Conservation (phyloP, 2,888 invertebrate genomes). For the Drosophila limbata region DNA sequence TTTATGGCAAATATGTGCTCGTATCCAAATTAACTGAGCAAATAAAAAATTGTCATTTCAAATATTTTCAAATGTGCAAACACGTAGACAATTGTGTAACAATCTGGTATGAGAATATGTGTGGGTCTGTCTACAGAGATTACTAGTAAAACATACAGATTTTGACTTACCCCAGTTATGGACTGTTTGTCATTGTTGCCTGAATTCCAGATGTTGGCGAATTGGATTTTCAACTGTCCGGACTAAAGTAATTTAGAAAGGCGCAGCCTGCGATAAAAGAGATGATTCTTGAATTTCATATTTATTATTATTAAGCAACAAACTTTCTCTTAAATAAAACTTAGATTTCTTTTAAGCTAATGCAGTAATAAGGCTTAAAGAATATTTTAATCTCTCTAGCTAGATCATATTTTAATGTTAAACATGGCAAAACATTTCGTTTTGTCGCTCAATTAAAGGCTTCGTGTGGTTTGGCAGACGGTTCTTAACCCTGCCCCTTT, state of each 20-base stretch:
- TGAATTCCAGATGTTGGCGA: slow-evolving; percentile 88
- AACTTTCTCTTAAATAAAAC: no score
- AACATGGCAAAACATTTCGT: slow-evolving; percentile 46
- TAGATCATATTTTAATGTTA: slow-evolving; percentile 32
- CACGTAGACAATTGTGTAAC: slow-evolving; percentile 29
- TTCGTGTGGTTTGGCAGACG: slow-evolving; percentile 19
- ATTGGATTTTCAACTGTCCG: slow-evolving; percentile 92
- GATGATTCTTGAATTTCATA: background rate
- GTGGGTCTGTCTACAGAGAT: slow-evolving; percentile 14
- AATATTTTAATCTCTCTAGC: slow-evolving; percentile 1
- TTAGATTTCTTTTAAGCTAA: no score
- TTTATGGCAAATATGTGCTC: slow-evolving; percentile 38
- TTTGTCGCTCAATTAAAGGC: slow-evolving; percentile 56
- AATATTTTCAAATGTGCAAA: slow-evolving; percentile 42
- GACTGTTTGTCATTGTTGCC: slow-evolving; percentile 96
- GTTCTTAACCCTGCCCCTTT: background rate
- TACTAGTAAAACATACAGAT: slow-evolving; percentile 27
- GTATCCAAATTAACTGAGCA: slow-evolving; percentile 40
- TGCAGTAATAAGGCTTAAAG: no score
- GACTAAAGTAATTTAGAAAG: slow-evolving; percentile 98
- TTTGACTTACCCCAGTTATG: slow-evolving; percentile 97
- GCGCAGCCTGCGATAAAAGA: slow-evolving; percentile 93
- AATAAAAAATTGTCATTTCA: slow-evolving; percentile 45
- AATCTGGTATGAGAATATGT: slow-evolving; percentile 19
- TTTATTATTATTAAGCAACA: no score